Evolutionary conservation across 2,888 invertebrate genomes (phyloP).

Genomic region (Holacanthella duospinosa): DNA sequence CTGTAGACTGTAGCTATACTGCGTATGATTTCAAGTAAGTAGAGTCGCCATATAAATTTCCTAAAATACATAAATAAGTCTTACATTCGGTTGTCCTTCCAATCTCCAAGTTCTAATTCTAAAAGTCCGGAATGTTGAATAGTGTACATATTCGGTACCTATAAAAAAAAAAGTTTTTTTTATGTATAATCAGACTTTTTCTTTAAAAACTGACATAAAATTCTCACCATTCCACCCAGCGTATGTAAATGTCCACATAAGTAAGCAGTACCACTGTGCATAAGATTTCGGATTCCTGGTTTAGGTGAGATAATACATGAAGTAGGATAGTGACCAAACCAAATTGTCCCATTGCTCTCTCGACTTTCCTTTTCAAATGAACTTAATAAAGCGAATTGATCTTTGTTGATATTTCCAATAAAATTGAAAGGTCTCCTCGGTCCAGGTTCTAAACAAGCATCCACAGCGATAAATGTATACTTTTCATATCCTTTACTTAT

Average conservation of each 20-base stretch:
- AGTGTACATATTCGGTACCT: slow-evolving; percentile 69
- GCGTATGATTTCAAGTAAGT: too few relatives aligned
- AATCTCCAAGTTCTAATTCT: slow-evolving; percentile 82
- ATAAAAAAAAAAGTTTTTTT: neutral
- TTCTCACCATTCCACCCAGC: slow-evolving; percentile 43
- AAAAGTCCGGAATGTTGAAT: slow-evolving; percentile 68
- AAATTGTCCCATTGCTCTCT: slow-evolving; percentile 53
- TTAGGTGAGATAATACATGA: slow-evolving; percentile 62
- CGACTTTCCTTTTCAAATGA: slow-evolving; percentile 50
- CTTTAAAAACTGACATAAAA: neutral
- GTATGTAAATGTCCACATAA: slow-evolving; percentile 84
- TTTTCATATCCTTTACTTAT: slow-evolving; percentile 50
- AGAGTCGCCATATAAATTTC: too few relatives aligned
- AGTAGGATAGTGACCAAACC: slow-evolving; percentile 87
- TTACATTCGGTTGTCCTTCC: slow-evolving; percentile 80
- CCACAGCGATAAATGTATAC: slow-evolving; percentile 74
- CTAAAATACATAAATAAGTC: slow-evolving; percentile 31
- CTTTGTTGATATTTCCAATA: slow-evolving; percentile 58
- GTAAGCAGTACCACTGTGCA: slow-evolving; percentile 57
- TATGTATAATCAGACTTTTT: too few relatives aligned
- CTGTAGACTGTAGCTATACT: too few relatives aligned
- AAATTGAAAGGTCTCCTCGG: slow-evolving; percentile 81
- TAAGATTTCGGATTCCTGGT: slow-evolving; percentile 49
- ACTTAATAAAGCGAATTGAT: slow-evolving; percentile 51
- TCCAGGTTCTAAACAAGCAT: slow-evolving; percentile 78